A percentile compares a stretch with the other conserved stretches of the same genome.
phyloP scores from a whole-genome alignment of 2,113 vertebrate genomes.

The Numenius arquata region DNA sequence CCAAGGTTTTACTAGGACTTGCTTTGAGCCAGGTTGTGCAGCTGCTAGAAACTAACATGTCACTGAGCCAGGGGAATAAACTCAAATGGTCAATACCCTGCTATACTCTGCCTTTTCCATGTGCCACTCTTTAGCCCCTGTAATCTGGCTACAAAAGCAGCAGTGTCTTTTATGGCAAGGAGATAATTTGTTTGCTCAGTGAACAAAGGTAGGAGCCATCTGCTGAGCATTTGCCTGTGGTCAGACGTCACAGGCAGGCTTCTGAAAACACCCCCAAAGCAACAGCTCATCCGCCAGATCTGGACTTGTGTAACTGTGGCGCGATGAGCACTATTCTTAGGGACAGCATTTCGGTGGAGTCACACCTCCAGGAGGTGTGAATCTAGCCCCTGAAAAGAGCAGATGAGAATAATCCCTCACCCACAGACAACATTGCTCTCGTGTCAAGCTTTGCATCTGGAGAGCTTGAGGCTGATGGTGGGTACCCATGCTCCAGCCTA shows the following conservation, averaged over 20 bases:
- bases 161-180: neutral
- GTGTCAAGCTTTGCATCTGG: neutral
- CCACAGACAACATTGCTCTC: neutral
- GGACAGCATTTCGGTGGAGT: slow-evolving; percentile 45
- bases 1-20: neutral
- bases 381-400: slow-evolving; percentile 57
- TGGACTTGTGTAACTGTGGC: slow-evolving; percentile 45
- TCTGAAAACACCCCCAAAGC: slow-evolving; percentile 52
- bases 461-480: neutral
- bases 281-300: slow-evolving; percentile 41
- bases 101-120: neutral
- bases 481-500: neutral
- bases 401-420: slow-evolving; percentile 58
- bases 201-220: slow-evolving; percentile 54
- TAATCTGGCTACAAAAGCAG: neutral
- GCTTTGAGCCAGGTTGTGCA: neutral
- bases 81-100: neutral
- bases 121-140: neutral
- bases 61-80: neutral
- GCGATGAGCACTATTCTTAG: slow-evolving; percentile 49
- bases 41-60: neutral
- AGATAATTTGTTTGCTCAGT: neutral
- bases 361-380: slow-evolving; percentile 46
- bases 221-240: neutral
- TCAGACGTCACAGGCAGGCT: slow-evolving; percentile 11